A percentile compares a stretch with the other conserved stretches of the same genome.
Conservation (phyloP, 2,888 invertebrate genomes). For the Oscheius sp. region DNA sequence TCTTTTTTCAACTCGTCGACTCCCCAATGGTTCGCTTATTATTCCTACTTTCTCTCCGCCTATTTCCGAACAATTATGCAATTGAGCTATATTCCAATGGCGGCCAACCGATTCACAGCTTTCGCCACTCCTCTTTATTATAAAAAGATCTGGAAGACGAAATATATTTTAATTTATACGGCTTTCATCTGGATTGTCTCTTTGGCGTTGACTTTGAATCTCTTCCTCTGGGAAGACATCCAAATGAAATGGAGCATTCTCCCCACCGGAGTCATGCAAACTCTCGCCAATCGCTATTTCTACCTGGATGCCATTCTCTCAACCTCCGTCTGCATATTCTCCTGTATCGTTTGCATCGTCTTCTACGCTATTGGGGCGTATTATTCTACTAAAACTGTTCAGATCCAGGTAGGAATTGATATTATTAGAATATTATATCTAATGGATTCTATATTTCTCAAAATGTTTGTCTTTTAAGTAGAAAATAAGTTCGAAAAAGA, state of each 20-base stretch:
- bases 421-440: too few species aligned
- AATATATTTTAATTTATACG: background rate
- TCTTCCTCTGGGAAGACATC: background rate
- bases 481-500: too few species aligned
- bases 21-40: slow-evolving; percentile 14
- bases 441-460: background rate
- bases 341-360: background rate
- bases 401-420: background rate
- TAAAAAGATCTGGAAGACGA: slow-evolving; percentile 12
- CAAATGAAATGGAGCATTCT: slow-evolving; percentile 10
- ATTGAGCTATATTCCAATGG: slow-evolving; percentile 13
- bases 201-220: background rate
- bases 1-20: background rate
- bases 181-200: background rate
- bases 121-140: background rate
- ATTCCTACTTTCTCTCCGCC: slow-evolving; percentile 6
- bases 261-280: slow-evolving; percentile 7
- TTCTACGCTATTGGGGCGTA: background rate
- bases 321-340: background rate
- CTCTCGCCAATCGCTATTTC: slow-evolving; percentile 6
- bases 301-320: slow-evolving; percentile 17
- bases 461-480: too few species aligned
- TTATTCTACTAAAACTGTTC: background rate
- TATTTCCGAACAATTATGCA: slow-evolving; percentile 3
- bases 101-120: slow-evolving; percentile 9